Base-by-base conservation (phyloP, 2,888 invertebrate genomes). In the Dascillus cervinus region DNA sequence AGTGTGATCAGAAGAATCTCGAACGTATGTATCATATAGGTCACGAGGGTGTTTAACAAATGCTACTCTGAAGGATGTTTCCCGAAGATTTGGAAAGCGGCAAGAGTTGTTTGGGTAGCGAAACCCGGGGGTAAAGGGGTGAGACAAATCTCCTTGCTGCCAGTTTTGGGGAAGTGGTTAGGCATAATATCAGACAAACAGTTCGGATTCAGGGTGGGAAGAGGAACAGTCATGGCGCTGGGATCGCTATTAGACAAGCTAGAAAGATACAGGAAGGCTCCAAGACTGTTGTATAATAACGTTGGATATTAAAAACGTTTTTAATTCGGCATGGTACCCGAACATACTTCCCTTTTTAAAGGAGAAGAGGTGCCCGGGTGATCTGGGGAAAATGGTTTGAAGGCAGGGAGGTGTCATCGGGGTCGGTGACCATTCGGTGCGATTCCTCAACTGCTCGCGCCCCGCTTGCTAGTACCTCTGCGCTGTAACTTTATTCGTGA, bases 101-200 rank as follows among this genome's bases (percentile, higher is more conserved):
- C 44, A 2, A 29, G 32, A 3, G 20, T 52, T 1, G 43, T 40
- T 2, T 42, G 47, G 36, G 11, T 55, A 3, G 43, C 43, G 2
- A 53, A 55, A 22, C 20, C 29, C 1, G 49, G 44, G 17, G 44
- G 43, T n/a, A n/a, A n/a, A 4, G 36, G 35, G n/a, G 29, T 39
- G 25, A 38, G 51, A 17, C 52, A 52, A 5, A 46, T 55, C 6
- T 47, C 51, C 30, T 30, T 57, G 19, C 34, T 52, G 9, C 43
- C 46, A 11, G 37, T 40, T n/a, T 9, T 50, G 9, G 53, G 49
- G 1, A 57, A 51, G 34, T 27, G 54, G 0, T 34, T 49, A 3
- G 55, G 56, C 32, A 46, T 42, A 23, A 5, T 50, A 11, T 35
- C 20, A 11, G 40, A 42, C 1, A 28, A 36, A 1, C 43, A 43